Percentiles rank a stretch among this genome's conserved stretches.
Evolutionary conservation across 2,797 vertebrate genomes (phyloP).

Genomic region (Gymnoscopelus microlampas): DNA sequence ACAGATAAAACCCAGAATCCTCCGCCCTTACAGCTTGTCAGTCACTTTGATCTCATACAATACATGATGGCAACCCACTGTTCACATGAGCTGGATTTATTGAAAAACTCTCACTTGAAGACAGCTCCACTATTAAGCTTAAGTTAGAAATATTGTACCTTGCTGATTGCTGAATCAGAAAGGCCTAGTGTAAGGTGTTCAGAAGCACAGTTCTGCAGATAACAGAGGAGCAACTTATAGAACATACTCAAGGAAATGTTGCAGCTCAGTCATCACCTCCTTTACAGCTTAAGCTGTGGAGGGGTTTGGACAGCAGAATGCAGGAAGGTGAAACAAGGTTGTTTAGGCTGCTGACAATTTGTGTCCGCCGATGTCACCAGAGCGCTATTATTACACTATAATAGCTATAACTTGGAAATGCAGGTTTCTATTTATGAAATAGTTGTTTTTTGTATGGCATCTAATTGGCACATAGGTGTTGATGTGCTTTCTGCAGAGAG

Average conservation of each 20-base stretch:
- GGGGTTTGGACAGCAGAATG: not conserved
- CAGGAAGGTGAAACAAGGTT: conserved; percentile 11
- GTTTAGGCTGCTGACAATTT: not conserved
- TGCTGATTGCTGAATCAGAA: conserved; percentile 18
- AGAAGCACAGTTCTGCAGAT: conserved; percentile 10
- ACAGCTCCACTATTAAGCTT: conserved; percentile 10
- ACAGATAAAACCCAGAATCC: conserved; percentile 23
- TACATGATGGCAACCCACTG: conserved; percentile 6
- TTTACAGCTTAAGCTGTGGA: not conserved
- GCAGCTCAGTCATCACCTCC: conserved; percentile 31
- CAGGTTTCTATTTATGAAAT: conserved; percentile 34
- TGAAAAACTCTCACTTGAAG: conserved; percentile 25
- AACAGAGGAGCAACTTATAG: conserved; percentile 2
- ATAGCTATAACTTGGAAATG: conserved; percentile 63
- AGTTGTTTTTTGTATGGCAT: conserved; percentile 39
- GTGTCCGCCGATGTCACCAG: conserved; percentile 38
- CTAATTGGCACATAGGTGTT: conserved; percentile 20
- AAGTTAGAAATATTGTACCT: conserved; percentile 22
- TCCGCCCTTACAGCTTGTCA: conserved; percentile 11
- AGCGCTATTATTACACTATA: conserved; percentile 48
- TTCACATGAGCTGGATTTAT: conserved; percentile 24
- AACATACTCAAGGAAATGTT: conserved; percentile 25
- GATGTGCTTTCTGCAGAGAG: conserved; percentile 28
- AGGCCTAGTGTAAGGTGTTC: not conserved
- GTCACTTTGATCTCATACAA: conserved; percentile 18